Evolutionary conservation across 2,113 vertebrate genomes (phyloP).

Genomic region (Oreotrochilus melanogaster): DNA sequence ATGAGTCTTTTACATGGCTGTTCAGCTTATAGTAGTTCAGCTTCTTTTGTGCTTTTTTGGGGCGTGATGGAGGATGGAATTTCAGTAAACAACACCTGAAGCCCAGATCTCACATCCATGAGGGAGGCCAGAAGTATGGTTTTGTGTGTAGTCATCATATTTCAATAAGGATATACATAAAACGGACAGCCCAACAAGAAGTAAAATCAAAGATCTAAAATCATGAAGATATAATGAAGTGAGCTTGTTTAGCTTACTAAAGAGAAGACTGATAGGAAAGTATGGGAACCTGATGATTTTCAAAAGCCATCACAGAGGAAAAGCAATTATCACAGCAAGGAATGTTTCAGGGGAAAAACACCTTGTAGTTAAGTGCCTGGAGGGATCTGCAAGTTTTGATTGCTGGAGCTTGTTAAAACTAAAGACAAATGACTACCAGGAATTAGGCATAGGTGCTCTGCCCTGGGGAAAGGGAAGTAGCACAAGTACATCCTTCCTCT

Average conservation of each 20-base stretch:
- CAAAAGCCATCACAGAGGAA: not conserved
- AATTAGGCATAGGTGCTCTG: not conserved
- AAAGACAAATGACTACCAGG: not conserved
- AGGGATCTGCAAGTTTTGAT: not conserved
- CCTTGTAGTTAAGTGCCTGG: not conserved
- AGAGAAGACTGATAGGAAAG: not conserved
- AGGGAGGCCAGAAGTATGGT: not conserved
- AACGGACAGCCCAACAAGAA: not conserved
- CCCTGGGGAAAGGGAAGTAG: not conserved
- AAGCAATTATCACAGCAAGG: not conserved
- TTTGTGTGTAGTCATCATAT: not conserved
- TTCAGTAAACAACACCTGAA: not conserved
- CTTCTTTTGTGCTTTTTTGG: not conserved
- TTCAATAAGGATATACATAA: not conserved
- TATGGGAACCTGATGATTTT: not conserved
- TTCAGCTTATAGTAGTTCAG: not conserved
- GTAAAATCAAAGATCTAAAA: not conserved
- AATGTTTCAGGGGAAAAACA: not conserved
- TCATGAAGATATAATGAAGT: not conserved
- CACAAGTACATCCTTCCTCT: not conserved
- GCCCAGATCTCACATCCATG: not conserved
- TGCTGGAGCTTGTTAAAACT: not conserved
- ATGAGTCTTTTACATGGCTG: not conserved
- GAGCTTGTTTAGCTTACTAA: not conserved
- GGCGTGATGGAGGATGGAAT: rapidly evolving